phyloP scores from a whole-genome alignment of 2,888 invertebrate genomes.

The Pinctada fucata region DNA sequence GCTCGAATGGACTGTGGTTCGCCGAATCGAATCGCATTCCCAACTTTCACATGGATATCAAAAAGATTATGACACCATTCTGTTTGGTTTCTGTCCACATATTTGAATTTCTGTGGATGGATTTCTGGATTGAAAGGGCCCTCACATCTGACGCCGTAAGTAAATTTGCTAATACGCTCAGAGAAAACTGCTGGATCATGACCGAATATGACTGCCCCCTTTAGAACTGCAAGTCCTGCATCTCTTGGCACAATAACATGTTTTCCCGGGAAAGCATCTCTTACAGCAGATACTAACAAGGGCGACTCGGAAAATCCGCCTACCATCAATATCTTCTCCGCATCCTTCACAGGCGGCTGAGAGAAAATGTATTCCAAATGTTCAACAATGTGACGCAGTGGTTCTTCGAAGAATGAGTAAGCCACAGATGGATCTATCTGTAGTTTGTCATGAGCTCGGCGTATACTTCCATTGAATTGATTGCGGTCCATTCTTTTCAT shows the following conservation, averaged over 20 bases:
- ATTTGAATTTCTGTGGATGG: neutral
- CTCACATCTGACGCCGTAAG: neutral
- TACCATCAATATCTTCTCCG: neutral
- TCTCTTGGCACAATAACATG: neutral
- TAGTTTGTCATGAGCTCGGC: neutral
- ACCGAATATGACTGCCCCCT: neutral
- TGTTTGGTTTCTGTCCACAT: neutral
- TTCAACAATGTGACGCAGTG: neutral
- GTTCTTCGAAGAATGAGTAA: neutral
- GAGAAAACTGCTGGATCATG: neutral
- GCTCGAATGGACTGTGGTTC: neutral
- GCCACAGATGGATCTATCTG: neutral
- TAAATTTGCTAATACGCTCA: neutral
- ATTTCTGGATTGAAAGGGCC: neutral
- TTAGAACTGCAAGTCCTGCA: neutral
- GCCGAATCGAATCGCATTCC: neutral
- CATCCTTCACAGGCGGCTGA: neutral
- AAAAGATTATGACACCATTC: neutral
- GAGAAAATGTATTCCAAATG: neutral
- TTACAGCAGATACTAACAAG: neutral
- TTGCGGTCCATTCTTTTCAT: neutral
- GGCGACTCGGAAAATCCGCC: neutral
- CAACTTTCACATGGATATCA: neutral
- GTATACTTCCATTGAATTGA: neutral
- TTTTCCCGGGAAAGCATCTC: neutral